Evolutionary conservation across 53 echinoderm and acorn worm species (phyloP).

Genomic region (Apostichopus leukothele): DNA sequence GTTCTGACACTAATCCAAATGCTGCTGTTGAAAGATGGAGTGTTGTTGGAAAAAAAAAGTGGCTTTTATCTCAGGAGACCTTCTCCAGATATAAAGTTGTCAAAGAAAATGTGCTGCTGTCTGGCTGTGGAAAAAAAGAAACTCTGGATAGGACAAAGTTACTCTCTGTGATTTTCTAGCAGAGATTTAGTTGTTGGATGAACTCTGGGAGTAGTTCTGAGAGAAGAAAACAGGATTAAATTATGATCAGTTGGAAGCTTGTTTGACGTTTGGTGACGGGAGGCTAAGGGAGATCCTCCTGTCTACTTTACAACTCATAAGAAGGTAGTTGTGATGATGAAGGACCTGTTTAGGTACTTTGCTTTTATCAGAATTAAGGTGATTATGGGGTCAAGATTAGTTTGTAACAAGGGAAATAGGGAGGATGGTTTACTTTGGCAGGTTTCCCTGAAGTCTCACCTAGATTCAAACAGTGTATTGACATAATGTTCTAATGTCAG

Average conservation of each 20-base stretch:
- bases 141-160: not conserved
- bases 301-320: not conserved
- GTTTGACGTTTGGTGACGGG: conserved; percentile 6
- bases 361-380: conserved; percentile 7
- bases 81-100: not conserved
- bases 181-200: conserved; percentile 10
- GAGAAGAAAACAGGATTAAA: not conserved
- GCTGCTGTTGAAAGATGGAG: not conserved
- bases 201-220: not conserved
- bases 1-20: not conserved
- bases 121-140: not conserved
- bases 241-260: not conserved
- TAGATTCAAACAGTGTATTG: no score
- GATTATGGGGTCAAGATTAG: conserved; percentile 3
- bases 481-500: no score
- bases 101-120: not conserved
- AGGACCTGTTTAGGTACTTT: conserved; percentile 2
- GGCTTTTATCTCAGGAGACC: not conserved
- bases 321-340: not conserved
- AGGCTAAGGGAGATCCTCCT: not conserved
- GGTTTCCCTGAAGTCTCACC: no score
- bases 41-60: not conserved
- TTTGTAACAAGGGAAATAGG: no score
- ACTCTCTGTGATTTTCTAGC: not conserved
- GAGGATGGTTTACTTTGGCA: no score